Conservation (phyloP, 1,140 invertebrate species). For the Diachasmimorpha longicaudata region DNA sequence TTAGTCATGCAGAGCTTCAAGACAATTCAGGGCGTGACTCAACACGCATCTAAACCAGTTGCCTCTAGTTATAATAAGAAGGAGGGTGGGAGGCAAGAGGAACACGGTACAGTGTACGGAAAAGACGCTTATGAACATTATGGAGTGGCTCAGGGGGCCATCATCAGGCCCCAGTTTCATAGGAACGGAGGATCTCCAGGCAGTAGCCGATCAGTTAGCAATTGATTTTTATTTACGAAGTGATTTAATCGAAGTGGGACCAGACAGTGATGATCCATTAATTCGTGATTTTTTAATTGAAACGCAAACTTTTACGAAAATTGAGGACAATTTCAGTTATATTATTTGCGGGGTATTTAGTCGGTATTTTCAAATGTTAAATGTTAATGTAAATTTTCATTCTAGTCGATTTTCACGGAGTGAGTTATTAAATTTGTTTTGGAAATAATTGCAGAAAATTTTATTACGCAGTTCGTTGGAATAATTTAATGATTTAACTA, state of each 20-base stretch:
- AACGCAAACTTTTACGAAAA: not conserved
- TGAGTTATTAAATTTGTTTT: not conserved
- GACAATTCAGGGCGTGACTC: conserved; percentile 40
- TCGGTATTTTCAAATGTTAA: not conserved
- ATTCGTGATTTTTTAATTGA: not conserved
- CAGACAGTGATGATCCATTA: not conserved
- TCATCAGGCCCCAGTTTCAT: conserved; percentile 27
- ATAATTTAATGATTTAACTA: no score
- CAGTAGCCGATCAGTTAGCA: conserved; percentile 51
- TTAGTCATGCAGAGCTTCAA: conserved; percentile 53
- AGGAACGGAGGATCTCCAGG: conserved; percentile 41
- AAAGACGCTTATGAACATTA: conserved; percentile 49
- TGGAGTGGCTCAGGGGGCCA: conserved; percentile 43
- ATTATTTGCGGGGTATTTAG: not conserved
- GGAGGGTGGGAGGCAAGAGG: not conserved
- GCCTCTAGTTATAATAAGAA: not conserved
- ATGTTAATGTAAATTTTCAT: not conserved
- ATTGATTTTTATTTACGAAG: conserved; percentile 33
- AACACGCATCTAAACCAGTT: not conserved
- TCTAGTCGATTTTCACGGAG: not conserved
- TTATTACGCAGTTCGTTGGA: no score
- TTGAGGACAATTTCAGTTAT: not conserved
- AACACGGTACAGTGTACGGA: conserved; percentile 26
- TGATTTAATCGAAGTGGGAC: not conserved
- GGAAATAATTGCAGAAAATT: not conserved